Base-by-base conservation (phyloP, 1,140 invertebrate species). In the Alviniconcha marisindica region DNA sequence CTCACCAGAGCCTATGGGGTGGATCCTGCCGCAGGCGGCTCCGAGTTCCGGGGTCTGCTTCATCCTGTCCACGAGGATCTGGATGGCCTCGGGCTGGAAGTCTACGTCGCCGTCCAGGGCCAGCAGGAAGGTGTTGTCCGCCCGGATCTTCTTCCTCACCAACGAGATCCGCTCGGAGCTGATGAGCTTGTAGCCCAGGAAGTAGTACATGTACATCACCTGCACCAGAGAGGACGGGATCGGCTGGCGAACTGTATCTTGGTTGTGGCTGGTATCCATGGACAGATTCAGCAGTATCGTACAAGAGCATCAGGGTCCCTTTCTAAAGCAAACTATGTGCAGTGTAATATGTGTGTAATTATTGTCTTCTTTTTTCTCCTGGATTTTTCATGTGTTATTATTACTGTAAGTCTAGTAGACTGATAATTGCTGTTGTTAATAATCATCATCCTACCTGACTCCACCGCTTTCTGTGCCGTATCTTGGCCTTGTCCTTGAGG, bases 201-300 rank as follows among this genome's bases (percentile, higher is more conserved):
- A 90, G 91, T 99, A 99, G 95, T 99, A 99, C 97, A 99, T 99
- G 95, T 99, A 99, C 98, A 99, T 99, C 14, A 99, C 97, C 95
- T 96, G 89, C 21, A n/a, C n/a, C n/a, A n/a, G n/a, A n/a, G n/a
- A n/a, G n/a, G n/a, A n/a, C n/a, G n/a, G n/a, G n/a, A n/a, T n/a
- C n/a, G n/a, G n/a, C n/a, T n/a, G n/a, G n/a, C n/a, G n/a, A n/a
- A n/a, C n/a, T n/a, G n/a, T n/a, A n/a, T n/a, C n/a, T n/a, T n/a
- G n/a, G n/a, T n/a, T n/a, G n/a, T n/a, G n/a, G n/a, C n/a, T n/a
- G n/a, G n/a, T n/a, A n/a, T n/a, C n/a, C n/a, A n/a, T n/a, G n/a
- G n/a, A n/a, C n/a, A n/a, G n/a, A n/a, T n/a, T n/a, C n/a, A n/a
- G n/a, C n/a, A n/a, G n/a, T n/a, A n/a, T n/a, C n/a, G n/a, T n/a